phyloP scores from a whole-genome alignment of 1,140 invertebrate species.

The Brachionus asplanchnoidis region DNA sequence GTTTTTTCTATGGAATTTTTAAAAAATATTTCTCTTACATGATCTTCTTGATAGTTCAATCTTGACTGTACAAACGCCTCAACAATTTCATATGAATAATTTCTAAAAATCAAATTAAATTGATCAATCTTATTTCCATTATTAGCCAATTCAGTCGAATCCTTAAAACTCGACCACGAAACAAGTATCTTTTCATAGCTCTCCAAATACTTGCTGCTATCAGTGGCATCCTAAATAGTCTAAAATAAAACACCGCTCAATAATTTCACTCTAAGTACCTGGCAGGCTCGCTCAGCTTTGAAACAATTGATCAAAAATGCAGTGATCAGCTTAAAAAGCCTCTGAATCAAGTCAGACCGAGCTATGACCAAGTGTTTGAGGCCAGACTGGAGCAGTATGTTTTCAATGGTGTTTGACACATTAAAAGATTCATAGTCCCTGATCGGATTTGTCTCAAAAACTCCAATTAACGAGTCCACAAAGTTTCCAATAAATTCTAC shows the following conservation, averaged over 20 bases:
- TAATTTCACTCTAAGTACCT: background rate
- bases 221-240: background rate
- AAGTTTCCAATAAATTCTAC: background rate
- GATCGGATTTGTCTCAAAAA: background rate
- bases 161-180: conserved; percentile 24
- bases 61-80: conserved; percentile 16
- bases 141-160: background rate
- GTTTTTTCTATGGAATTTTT: too few relatives aligned
- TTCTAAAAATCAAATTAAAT: background rate
- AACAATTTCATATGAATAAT: conserved; percentile 19
- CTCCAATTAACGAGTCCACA: background rate
- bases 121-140: background rate
- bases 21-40: background rate
- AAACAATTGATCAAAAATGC: conserved; percentile 30
- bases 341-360: background rate
- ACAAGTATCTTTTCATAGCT: conserved; percentile 36
- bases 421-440: conserved; percentile 25
- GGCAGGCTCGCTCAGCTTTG: conserved; percentile 16
- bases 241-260: background rate
- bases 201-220: conserved; percentile 26
- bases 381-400: background rate
- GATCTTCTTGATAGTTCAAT: background rate
- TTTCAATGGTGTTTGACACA: conserved; percentile 16
- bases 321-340: background rate
- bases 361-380: background rate